Conservation (phyloP, 2,113 vertebrate species). For the Loxodonta africana region DNA sequence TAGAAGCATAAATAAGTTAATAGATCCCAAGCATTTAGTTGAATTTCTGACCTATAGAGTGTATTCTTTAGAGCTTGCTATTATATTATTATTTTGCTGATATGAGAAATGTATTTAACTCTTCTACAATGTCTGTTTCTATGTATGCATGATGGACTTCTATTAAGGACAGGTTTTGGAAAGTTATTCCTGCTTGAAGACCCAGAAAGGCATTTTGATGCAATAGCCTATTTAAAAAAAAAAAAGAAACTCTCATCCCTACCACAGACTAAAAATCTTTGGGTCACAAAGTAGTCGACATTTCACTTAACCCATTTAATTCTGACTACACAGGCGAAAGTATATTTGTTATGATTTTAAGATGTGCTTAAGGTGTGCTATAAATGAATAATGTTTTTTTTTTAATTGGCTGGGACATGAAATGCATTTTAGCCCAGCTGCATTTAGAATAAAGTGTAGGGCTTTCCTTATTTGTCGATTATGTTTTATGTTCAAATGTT, state of each 20-base stretch:
- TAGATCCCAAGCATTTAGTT: neutral
- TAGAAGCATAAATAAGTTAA: neutral
- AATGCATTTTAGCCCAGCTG: neutral
- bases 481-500: conserved; percentile 8
- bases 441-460: neutral
- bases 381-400: conserved; percentile 14
- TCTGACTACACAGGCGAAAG: neutral
- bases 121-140: neutral
- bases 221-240: neutral
- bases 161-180: neutral
- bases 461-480: neutral
- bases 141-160: neutral
- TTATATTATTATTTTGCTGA: conserved; percentile 16
- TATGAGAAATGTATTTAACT: neutral
- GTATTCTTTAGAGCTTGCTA: neutral
- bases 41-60: neutral
- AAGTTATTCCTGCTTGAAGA: neutral
- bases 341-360: conserved; percentile 39
- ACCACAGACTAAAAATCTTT: neutral
- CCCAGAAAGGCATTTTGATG: neutral
- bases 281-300: neutral
- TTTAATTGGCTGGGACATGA: neutral
- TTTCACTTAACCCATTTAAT: neutral
- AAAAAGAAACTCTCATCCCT: neutral
- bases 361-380: neutral